phyloP scores from a whole-genome alignment of 2,888 invertebrate species.

The Torymus texanus region DNA sequence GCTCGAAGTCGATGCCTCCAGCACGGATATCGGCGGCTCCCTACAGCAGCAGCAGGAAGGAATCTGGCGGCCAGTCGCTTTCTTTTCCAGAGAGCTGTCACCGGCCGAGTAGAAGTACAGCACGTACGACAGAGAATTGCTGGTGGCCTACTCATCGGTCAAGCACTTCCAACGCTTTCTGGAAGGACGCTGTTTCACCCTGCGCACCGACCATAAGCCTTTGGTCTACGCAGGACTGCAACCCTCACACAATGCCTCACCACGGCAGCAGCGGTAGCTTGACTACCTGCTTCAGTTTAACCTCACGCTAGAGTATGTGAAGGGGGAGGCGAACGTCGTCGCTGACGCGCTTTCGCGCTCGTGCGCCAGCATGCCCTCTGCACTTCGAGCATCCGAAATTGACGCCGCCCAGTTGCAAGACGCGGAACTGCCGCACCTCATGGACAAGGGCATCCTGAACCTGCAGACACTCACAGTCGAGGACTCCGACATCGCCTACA shows the following conservation, averaged over 20 bases:
- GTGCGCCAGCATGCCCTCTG: conserved; percentile 15
- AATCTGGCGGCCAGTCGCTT: conserved; percentile 60
- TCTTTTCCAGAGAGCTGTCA: conserved; percentile 63
- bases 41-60: conserved; percentile 58
- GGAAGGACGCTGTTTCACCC: conserved; percentile 53
- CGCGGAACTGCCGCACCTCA: conserved; percentile 24
- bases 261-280: neutral
- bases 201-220: conserved; percentile 58
- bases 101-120: conserved; percentile 61
- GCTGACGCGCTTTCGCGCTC: conserved; percentile 14
- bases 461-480: neutral
- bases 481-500: conserved; percentile 54
- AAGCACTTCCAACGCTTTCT: conserved; percentile 60
- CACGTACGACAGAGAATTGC: conserved; percentile 62
- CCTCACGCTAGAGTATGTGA: neutral
- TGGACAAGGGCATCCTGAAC: neutral
- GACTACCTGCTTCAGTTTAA: neutral
- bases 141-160: conserved; percentile 60
- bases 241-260: conserved; percentile 8
- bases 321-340: conserved; percentile 3
- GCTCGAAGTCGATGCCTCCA: conserved; percentile 58
- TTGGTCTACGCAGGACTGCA: conserved; percentile 25
- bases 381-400: neutral
- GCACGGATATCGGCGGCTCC: conserved; percentile 60
- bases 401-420: neutral